phyloP scores from a whole-genome alignment of 1,140 invertebrate genomes.

The Mercenaria mercenaria region DNA sequence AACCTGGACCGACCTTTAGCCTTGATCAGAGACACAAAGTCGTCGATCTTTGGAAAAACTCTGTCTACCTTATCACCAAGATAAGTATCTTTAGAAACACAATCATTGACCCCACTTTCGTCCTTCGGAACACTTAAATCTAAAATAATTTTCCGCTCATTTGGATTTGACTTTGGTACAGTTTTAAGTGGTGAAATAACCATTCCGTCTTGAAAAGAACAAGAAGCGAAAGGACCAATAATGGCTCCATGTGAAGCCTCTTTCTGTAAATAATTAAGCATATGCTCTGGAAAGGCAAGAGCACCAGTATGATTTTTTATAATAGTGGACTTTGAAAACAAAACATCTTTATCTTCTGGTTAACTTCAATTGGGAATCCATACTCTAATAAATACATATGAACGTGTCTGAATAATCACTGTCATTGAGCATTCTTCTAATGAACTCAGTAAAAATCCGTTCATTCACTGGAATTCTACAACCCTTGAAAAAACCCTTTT shows the following conservation, averaged over 20 bases:
- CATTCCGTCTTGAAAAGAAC: too few relatives aligned
- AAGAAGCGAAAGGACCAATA: not conserved
- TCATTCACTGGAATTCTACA: too few relatives aligned
- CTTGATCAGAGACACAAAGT: not conserved
- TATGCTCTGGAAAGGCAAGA: not conserved
- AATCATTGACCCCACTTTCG: not conserved
- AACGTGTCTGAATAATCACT: too few relatives aligned
- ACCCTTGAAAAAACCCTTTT: too few relatives aligned
- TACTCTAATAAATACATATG: too few relatives aligned
- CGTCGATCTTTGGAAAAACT: not conserved
- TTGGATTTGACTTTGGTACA: not conserved
- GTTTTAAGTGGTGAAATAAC: slow-evolving; percentile 4
- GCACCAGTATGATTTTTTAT: slow-evolving; percentile 49
- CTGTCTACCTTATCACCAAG: not conserved
- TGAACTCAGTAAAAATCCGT: too few relatives aligned
- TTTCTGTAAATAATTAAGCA: slow-evolving; percentile 19
- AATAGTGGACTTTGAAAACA: not conserved
- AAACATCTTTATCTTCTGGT: not conserved
- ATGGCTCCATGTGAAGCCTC: not conserved
- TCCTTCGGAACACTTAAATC: slow-evolving; percentile 1
- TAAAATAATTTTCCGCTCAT: not conserved
- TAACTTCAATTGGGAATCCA: not conserved
- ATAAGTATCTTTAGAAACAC: slow-evolving; percentile 32
- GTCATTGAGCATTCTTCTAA: too few relatives aligned
- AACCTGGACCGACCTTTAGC: not conserved